Conservation (phyloP, 2,888 invertebrate genomes). For the Bursaphelenchus okinawaensis region DNA sequence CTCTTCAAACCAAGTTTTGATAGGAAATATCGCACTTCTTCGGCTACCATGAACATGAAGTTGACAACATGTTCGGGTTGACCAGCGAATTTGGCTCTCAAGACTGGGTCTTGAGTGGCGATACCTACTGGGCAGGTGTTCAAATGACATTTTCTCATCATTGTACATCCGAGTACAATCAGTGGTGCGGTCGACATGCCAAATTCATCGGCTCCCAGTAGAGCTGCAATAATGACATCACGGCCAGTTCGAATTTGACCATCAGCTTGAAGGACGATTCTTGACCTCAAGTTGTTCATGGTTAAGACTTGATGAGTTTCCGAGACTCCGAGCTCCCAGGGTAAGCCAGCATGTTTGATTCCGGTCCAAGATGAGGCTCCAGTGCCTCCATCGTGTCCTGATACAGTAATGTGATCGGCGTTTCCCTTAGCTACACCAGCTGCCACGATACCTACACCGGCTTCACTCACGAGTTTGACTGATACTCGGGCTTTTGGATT, state of each 20-base stretch:
- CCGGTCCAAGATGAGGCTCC: constrained; percentile 90
- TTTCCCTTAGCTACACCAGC: constrained; percentile 97
- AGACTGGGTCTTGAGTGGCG: constrained; percentile 91
- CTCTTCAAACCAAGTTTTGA: constrained; percentile 79
- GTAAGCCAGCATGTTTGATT: constrained; percentile 91
- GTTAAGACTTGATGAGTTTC: constrained; percentile 84
- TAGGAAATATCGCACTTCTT: constrained; percentile 83
- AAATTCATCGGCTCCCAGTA: constrained; percentile 95
- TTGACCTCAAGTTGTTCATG: constrained; percentile 66
- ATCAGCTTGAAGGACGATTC: constrained; percentile 90
- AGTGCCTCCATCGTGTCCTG: constrained; percentile 98
- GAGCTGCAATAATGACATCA: constrained; percentile 88
- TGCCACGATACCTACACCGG: constrained; percentile 97
- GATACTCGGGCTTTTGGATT: constrained; percentile 91
- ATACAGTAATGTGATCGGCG: constrained; percentile 95
- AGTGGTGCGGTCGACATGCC: constrained; percentile 97
- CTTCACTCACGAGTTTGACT: constrained; percentile 95
- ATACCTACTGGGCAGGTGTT: constrained; percentile 99
- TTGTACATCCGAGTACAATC: constrained; percentile 94
- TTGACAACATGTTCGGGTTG: constrained; percentile 96
- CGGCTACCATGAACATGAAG: constrained; percentile 92
- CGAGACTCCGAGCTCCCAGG: constrained; percentile 96
- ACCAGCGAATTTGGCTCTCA: constrained; percentile 91
- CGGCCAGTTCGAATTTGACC: constrained; percentile 88
- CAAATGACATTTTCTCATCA: constrained; percentile 99